A percentile compares a stretch with the other conserved stretches of the same genome.
Evolutionary conservation across 2,888 invertebrate species (phyloP).

Genomic region (Opisthograptis luteolata): DNA sequence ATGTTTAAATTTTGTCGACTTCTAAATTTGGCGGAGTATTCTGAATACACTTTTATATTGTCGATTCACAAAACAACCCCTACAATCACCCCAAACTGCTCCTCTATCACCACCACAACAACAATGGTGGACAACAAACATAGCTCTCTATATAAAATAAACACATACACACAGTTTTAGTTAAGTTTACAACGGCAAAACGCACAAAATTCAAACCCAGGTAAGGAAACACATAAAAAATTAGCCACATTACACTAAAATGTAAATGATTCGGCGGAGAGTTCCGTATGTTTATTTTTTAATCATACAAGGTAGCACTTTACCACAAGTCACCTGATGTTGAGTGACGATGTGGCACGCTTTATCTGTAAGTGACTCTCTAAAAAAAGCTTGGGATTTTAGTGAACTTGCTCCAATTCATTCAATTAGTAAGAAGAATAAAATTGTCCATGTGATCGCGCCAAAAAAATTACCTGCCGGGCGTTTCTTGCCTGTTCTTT

Average conservation of each 20-base stretch:
- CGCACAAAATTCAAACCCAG: slow-evolving; percentile 83
- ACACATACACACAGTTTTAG: slow-evolving; percentile 83
- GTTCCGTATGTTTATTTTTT: too few species aligned
- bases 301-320: too few species aligned
- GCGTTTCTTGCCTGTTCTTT: too few species aligned
- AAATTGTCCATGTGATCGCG: too few species aligned
- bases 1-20: neutral
- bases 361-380: too few species aligned
- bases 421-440: too few species aligned
- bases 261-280: slow-evolving; percentile 69
- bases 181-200: slow-evolving; percentile 75
- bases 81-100: slow-evolving; percentile 59
- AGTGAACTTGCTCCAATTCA: too few species aligned
- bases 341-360: too few species aligned
- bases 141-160: slow-evolving; percentile 74
- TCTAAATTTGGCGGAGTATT: slow-evolving; percentile 42
- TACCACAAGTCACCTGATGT: too few species aligned
- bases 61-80: slow-evolving; percentile 53
- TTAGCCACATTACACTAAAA: slow-evolving; percentile 83
- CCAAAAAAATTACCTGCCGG: too few species aligned
- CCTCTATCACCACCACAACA: slow-evolving; percentile 56
- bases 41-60: slow-evolving; percentile 50
- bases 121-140: slow-evolving; percentile 70
- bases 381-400: too few species aligned
- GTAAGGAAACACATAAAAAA: slow-evolving; percentile 72